Base-by-base conservation (phyloP, 2,797 vertebrate species). In the Ceryle rudis region DNA sequence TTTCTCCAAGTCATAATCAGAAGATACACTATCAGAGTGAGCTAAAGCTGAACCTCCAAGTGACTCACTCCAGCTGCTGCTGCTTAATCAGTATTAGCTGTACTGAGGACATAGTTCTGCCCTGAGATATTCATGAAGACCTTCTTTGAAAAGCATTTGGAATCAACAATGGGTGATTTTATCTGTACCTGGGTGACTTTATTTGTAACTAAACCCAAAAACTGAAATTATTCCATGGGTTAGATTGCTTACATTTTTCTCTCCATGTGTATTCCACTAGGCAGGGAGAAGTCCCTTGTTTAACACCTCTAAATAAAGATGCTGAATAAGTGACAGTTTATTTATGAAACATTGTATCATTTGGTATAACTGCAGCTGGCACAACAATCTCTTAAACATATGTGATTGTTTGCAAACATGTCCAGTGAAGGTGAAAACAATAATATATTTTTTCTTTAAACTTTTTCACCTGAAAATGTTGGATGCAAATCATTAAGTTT, bases 291-390 rank as follows among this genome's bases (percentile, higher is more conserved):
- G 52, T 23, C 70, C 93, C 95, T 96, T 92, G 74, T 89, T 96
- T 94, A 96, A 81, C 92, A 95, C 81, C 82, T 93, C 89, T 94
- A 94, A 97, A 96, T 95, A 97, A 96, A 97, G 95, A 94, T 85
- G 80, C 91, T 87, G 90, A 95, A 86, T 73, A 96, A 97, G 64
- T 95, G 90, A 91, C 91, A 94, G 94, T 54, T 97, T 96, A 93
- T 95, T 96, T 96, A 88, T 86, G 81, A 97, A 95, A 96, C 85
- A 92, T 70, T 91, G 57, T 82, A 87, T 97, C 60, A 3, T 92
- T 92, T 96, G 79, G 62, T 89, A 77, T 79, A 91, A 87, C 79
- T 97, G 58, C 90, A 97, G 78, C 88, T 96, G 94, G 95, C 93
- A 97, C 77, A 80, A 93, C 92, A 96, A 91, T 86, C 66, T 73